phyloP scores from a whole-genome alignment of 2,113 vertebrate genomes.

The Pollachius pollachius region DNA sequence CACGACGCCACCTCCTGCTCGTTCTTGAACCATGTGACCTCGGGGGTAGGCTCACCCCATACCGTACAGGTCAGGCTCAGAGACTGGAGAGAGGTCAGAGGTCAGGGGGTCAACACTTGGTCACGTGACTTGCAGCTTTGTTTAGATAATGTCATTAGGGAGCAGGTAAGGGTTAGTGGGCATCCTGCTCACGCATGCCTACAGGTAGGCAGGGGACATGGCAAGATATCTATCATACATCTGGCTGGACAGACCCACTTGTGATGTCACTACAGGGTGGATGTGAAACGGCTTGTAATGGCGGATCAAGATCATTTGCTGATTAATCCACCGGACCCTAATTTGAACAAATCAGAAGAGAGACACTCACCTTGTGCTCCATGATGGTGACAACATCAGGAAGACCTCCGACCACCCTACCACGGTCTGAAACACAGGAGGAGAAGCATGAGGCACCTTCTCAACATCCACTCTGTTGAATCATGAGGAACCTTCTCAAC shows the following conservation, averaged over 20 bases:
- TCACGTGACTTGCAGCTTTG: too few relatives aligned
- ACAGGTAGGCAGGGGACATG: not conserved
- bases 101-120: not conserved
- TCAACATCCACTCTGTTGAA: too few relatives aligned
- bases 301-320: too few relatives aligned
- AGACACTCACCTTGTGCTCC: constrained; percentile 90
- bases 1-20: constrained; percentile 81
- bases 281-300: too few relatives aligned
- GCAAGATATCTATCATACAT: not conserved
- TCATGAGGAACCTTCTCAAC: too few relatives aligned
- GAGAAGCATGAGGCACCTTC: too few relatives aligned
- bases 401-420: constrained; percentile 91
- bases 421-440: constrained; percentile 80
- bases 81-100: constrained; percentile 70
- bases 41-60: constrained; percentile 91
- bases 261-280: too few relatives aligned
- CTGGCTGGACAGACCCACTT: too few relatives aligned
- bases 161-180: not conserved
- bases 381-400: constrained; percentile 98
- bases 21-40: constrained; percentile 96
- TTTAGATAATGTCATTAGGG: not conserved
- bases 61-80: constrained; percentile 95
- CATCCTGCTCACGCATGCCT: not conserved
- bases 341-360: not conserved
- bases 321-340: too few relatives aligned